A percentile compares a stretch with the other conserved stretches of the same genome.
Conservation (phyloP, 2,113 vertebrate species). For the Epinephelus moara region DNA sequence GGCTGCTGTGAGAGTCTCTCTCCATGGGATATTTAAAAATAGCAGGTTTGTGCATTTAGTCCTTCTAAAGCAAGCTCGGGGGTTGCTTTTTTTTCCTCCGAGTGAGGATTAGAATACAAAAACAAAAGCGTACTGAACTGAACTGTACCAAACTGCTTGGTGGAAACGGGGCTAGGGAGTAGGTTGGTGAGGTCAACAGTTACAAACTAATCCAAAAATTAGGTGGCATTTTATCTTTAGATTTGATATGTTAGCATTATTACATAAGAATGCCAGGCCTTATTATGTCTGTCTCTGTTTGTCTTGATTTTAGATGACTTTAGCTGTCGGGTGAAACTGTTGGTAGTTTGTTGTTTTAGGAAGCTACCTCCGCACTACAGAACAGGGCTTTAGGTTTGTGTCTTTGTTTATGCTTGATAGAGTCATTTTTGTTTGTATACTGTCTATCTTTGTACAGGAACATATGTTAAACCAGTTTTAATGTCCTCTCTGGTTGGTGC, state of each 20-base stretch:
- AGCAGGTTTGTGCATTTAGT: too few relatives aligned
- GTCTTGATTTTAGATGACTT: neutral
- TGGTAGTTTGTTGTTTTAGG: neutral
- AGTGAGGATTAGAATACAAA: too few relatives aligned
- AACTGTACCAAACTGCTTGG: too few relatives aligned
- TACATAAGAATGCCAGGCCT: neutral
- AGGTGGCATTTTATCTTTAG: neutral
- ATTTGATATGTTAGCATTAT: neutral
- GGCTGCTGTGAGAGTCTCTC: too few relatives aligned
- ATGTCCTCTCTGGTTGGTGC: neutral
- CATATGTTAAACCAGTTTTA: neutral
- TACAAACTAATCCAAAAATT: neutral
- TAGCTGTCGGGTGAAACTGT: conserved; percentile 7
- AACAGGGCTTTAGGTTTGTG: neutral
- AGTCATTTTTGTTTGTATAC: neutral
- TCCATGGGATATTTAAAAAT: too few relatives aligned
- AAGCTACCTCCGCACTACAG: neutral
- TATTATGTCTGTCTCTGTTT: neutral
- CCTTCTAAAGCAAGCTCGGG: too few relatives aligned
- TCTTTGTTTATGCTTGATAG: neutral
- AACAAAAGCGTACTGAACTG: too few relatives aligned
- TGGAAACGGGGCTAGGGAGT: neutral
- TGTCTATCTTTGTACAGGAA: neutral
- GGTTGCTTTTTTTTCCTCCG: too few relatives aligned
- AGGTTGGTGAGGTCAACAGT: neutral